Base-by-base conservation (phyloP, 2,113 vertebrate genomes). In the Tragelaphus scriptus region DNA sequence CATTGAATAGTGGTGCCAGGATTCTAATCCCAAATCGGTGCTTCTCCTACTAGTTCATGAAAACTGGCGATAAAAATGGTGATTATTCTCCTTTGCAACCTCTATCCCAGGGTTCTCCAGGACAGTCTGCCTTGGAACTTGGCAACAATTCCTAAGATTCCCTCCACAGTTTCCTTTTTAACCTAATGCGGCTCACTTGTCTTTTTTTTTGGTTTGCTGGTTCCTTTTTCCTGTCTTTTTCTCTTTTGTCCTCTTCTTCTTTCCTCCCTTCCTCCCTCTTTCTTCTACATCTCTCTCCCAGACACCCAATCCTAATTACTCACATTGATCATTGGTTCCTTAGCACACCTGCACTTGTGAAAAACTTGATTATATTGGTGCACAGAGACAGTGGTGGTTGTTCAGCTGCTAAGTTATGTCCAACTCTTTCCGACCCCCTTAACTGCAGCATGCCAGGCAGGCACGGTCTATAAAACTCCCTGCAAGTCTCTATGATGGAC, bases 401-500 rank as follows among this genome's bases (percentile, higher is more conserved):
- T 40, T 75, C 21, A 23, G 68, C 40, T 0, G 21, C 68, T 75
- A 71, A 71, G 68, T 40, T 71, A 40, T 40, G 21, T 40, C 68
- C 5, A 6, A 0, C 10, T 25, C 68, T 75, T 40, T 75, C 36
- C 11, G 5, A 40, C 68, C 36, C 68, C 21, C 10, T 3, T 40
- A 25, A 75, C 5, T 13, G 36, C 36, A 75, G 68, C 19, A 25
- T 0, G 0, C 36, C 10, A 75, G 68, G 36, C 36, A 75, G 44
- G 15, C 5, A 6, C 1, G 1, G 5, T 30, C 53, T 85, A 0
- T 19, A 14, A 51, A 63, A 56, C 1, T 15, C 21, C 55, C 40
- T 1, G 4, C 19, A 44, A 0, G 44, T 75, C 59, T 84, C 58
- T 19, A 2, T 23, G 10, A 17, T 11, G n/a, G 14, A 71, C 12